Conservation (phyloP, 2,113 vertebrate genomes). For the Ploceus nigricollis region DNA sequence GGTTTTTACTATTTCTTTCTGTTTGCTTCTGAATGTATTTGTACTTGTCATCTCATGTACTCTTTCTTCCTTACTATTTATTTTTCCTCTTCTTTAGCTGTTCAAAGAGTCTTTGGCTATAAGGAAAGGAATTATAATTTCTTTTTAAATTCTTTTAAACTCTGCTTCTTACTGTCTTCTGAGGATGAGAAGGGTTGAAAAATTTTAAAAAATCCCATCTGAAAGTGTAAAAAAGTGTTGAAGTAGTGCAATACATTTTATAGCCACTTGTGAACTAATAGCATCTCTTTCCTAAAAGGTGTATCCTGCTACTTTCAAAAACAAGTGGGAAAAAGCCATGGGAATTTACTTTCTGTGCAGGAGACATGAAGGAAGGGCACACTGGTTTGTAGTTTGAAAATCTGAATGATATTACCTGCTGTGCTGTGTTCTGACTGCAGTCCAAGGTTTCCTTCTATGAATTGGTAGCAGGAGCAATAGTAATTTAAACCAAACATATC, state of each 20-base stretch:
- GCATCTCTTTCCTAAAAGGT: neutral
- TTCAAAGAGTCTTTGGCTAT: neutral
- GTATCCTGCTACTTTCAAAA: neutral
- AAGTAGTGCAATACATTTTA: neutral
- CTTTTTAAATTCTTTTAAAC: neutral
- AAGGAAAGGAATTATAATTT: neutral
- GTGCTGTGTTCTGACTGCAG: neutral
- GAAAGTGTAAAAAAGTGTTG: neutral
- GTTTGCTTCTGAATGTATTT: neutral
- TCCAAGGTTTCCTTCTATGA: neutral
- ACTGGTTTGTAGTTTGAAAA: neutral
- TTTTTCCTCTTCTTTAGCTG: neutral
- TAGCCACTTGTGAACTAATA: neutral
- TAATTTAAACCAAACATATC: neutral
- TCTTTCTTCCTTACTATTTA: neutral
- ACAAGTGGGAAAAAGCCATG: fast-evolving
- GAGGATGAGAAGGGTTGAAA: neutral
- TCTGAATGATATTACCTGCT: neutral
- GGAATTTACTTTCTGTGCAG: neutral
- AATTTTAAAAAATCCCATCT: neutral
- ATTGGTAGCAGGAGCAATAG: neutral
- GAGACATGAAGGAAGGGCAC: neutral
- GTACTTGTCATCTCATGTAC: neutral
- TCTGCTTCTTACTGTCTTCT: neutral
- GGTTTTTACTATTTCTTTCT: neutral